phyloP scores from a whole-genome alignment of 2,113 vertebrate genomes.

The Periophthalmodon schlosseri region DNA sequence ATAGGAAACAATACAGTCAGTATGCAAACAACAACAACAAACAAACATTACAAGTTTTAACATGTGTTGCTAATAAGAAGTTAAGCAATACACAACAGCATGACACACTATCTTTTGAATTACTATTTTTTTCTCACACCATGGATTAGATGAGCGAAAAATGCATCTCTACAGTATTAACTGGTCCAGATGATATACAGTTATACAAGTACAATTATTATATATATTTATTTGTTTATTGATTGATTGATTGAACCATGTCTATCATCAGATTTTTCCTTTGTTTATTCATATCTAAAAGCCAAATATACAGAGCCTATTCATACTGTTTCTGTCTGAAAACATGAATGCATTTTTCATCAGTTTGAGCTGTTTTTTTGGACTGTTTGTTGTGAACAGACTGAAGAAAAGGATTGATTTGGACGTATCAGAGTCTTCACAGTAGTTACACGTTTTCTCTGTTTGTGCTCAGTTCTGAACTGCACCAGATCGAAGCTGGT shows the following conservation, averaged over 20 bases:
- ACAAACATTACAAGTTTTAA: not conserved
- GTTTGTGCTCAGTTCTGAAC: not conserved
- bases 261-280: not conserved
- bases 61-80: not conserved
- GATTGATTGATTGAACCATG: too few species aligned
- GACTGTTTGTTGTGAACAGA: not conserved
- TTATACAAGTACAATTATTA: too few species aligned
- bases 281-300: not conserved
- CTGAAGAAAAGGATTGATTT: slow-evolving; percentile 2
- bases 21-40: not conserved
- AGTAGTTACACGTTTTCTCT: not conserved
- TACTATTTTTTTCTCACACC: not conserved
- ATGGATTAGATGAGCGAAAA: not conserved
- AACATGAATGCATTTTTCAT: not conserved
- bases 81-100: too few species aligned
- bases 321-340: not conserved
- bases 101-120: too few species aligned
- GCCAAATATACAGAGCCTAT: not conserved
- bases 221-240: too few species aligned
- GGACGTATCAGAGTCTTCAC: not conserved
- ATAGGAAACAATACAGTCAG: not conserved
- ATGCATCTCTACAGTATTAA: not conserved
- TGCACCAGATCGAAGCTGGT: not conserved
- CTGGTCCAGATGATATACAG: not conserved
- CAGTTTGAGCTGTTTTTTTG: not conserved